These are phyloP conservation scores for Diorhabda carinulata DNA, from an alignment of 1,140 invertebrate species.

Conservation along the genomic window DNA sequence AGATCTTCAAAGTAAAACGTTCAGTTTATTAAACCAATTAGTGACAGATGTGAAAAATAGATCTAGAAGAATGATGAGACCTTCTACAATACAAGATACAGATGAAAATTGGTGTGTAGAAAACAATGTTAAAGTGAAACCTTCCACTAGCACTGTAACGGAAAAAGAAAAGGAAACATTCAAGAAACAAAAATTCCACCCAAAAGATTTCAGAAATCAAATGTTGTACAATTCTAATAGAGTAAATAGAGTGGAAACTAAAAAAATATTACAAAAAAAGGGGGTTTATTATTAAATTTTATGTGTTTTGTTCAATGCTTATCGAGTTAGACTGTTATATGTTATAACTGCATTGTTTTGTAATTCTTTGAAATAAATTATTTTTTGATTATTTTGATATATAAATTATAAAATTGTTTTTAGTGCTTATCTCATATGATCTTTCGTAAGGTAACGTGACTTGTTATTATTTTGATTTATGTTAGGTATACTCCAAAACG, in stretches of 20 bases:
- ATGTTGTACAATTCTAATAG: slow-evolving; percentile 30
- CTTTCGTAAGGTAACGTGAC: too few relatives aligned
- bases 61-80: slow-evolving; percentile 25
- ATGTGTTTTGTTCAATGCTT: too few relatives aligned
- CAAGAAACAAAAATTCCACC: slow-evolving; percentile 18
- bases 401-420: too few relatives aligned
- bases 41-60: slow-evolving; percentile 31
- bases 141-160: slow-evolving; percentile 21
- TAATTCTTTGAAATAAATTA: too few relatives aligned
- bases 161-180: slow-evolving; percentile 15
- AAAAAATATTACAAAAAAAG: slow-evolving; percentile 26
- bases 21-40: slow-evolving; percentile 22
- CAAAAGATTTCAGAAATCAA: slow-evolving; percentile 39
- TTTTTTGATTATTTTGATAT: too few relatives aligned
- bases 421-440: too few relatives aligned
- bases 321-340: too few relatives aligned
- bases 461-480: too few relatives aligned
- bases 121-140: slow-evolving; percentile 19
- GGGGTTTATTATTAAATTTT: neutral
- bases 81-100: neutral
- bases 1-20: neutral
- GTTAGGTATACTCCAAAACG: too few relatives aligned
- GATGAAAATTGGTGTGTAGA: slow-evolving; percentile 20
- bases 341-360: too few relatives aligned
- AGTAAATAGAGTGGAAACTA: slow-evolving; percentile 30